Evolutionary conservation across 2,888 invertebrate genomes (phyloP), one percentile per base, ranked within the genome.

Genomic region (Lottia scabra): DNA sequence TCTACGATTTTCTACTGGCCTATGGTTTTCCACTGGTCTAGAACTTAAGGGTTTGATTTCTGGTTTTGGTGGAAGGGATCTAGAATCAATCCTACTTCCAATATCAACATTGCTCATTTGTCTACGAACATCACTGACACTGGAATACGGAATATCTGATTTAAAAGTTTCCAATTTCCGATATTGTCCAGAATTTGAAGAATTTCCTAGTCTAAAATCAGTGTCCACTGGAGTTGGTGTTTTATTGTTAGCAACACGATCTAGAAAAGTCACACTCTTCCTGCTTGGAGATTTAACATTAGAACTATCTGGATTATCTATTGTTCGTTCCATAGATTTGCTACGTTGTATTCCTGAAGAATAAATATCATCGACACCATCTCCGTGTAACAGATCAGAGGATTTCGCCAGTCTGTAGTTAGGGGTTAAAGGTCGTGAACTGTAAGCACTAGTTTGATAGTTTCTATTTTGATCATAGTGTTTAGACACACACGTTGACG

Each of bases 361-460:
- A 56, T 56, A 56, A 23, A 56, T 5, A 56, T 56, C 56, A 8
- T 38, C 38, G 8, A 38, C 38, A 19, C 23, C 19, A 56, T 56
- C 56, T 15, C 23, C 19, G 23, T 56, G 19, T 56, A 56, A 56
- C 13, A 23, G 56, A 19, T 56, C 56, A 10, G 56, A 56, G 23
- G 56, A 56, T 56, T 56, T 56, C 10, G 56, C 56, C 19, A 56
- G 56, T 56, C 56, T 56, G 56, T 56, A 56, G 56, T 56, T 56
- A 23, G 56, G 56, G 19, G 56, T 23, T 56, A 56, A 56, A 23
- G 56, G 56, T 23, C 56, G 56, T 8, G 56, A 56, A 56, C 23
- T 23, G 23, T 56, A 56, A 56, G 56, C 56, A 56, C 56, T 56
- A 23, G 56, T 56, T 56, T 13, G 56, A 56, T 56, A 56, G 56